phyloP scores from a whole-genome alignment of 2,888 invertebrate genomes.

The Eristalis pertinax region DNA sequence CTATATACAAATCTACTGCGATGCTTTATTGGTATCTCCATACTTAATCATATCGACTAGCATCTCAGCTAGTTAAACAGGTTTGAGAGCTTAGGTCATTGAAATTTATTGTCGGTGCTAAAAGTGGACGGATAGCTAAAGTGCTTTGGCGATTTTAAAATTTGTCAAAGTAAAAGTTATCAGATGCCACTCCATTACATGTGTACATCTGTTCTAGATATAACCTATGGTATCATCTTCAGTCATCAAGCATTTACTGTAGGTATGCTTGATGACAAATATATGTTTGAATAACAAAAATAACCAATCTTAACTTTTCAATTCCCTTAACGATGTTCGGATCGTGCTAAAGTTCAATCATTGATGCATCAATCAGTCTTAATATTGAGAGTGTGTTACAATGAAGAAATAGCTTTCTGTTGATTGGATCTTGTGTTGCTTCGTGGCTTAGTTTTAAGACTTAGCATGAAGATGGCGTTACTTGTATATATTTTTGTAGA shows the following conservation, averaged over 20 bases:
- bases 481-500: no score
- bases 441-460: no score
- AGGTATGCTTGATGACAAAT: no score
- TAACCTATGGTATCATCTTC: neutral
- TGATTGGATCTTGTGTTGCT: no score
- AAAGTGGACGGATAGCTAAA: neutral
- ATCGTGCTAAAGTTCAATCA: no score
- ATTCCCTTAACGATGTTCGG: no score
- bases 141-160: neutral
- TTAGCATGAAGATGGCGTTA: no score
- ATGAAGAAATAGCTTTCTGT: no score
- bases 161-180: neutral
- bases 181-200: neutral
- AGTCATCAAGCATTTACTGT: neutral
- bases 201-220: neutral
- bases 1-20: neutral
- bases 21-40: neutral
- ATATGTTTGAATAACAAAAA: no score
- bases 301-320: no score
- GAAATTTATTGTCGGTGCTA: neutral
- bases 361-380: no score
- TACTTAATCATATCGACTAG: neutral
- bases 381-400: no score
- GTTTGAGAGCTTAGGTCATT: neutral
- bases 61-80: neutral